These are phyloP conservation scores for Orius insidiosus DNA, from an alignment of 1,140 invertebrate genomes.

Conservation along the genomic window DNA sequence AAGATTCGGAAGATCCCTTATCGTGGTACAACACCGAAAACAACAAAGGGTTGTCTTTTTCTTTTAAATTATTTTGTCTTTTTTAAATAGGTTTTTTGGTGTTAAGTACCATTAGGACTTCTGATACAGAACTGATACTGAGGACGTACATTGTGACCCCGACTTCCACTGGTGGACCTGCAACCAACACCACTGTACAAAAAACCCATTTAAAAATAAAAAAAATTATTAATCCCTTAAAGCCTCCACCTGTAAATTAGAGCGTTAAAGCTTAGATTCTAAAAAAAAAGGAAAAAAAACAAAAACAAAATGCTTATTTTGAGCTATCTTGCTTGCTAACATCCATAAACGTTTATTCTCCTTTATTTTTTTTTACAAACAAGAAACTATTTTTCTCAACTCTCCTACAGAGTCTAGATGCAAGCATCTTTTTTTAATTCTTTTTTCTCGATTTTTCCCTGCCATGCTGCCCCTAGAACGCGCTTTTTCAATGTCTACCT, in stretches of 20 bases:
- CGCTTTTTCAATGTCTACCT: background rate
- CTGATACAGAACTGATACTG: slow-evolving; percentile 94
- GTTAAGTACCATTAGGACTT: slow-evolving; percentile 83
- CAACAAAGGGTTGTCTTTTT: slow-evolving; percentile 1
- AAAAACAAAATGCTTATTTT: slow-evolving; percentile 14
- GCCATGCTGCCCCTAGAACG: background rate
- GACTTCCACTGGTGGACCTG: slow-evolving; percentile 88
- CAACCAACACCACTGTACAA: slow-evolving; percentile 33
- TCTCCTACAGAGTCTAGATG: slow-evolving; percentile 12
- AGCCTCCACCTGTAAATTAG: slow-evolving; percentile 12
- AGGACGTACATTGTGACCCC: slow-evolving; percentile 95
- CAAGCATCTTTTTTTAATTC: slow-evolving; percentile 8
- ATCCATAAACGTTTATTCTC: slow-evolving; percentile 14
- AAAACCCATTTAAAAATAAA: slow-evolving; percentile 27
- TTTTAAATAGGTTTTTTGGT: slow-evolving; percentile 9
- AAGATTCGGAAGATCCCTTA: too few species aligned
- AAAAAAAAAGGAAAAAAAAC: slow-evolving; percentile 7
- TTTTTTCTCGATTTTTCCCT: background rate
- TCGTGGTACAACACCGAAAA: too few species aligned
- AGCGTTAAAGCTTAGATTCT: slow-evolving; percentile 9
- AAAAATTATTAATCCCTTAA: slow-evolving; percentile 5
- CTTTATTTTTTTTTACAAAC: too few species aligned
- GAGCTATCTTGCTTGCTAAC: slow-evolving; percentile 16
- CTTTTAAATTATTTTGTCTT: background rate
- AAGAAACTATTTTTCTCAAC: too few species aligned